These are phyloP conservation scores for Casuarius casuarius DNA, from an alignment of 2,113 vertebrate species.

Conservation along the genomic window DNA sequence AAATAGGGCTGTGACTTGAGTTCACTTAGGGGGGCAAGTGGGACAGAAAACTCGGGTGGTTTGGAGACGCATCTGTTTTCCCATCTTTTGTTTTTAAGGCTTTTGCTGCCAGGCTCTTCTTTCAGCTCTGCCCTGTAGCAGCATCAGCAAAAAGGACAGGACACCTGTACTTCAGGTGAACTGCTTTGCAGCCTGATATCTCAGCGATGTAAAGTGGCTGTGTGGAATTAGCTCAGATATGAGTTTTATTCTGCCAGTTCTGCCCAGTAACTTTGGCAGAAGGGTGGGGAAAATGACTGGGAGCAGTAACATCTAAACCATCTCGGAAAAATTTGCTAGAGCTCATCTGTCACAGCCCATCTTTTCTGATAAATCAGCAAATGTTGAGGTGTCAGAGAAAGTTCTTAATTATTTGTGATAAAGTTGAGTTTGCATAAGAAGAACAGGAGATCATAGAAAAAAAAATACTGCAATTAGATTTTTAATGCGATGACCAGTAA, in stretches of 20 bases:
- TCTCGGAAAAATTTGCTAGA: conserved; percentile 22
- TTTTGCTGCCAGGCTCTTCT: background rate
- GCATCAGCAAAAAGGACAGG: background rate
- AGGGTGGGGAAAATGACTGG: conserved; percentile 5
- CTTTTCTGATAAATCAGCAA: conserved; percentile 10
- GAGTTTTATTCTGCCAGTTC: background rate
- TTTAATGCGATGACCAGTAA: background rate
- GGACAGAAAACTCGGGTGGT: background rate
- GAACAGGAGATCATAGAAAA: background rate
- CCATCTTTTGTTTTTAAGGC: background rate
- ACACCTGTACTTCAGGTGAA: background rate
- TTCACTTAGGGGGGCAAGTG: background rate
- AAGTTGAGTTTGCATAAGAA: background rate
- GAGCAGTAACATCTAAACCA: background rate
- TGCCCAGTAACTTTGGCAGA: conserved; percentile 4
- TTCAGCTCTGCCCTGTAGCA: background rate
- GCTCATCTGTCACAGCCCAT: background rate
- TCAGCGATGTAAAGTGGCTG: background rate
- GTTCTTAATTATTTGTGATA: conserved; percentile 5
- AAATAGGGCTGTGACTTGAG: background rate
- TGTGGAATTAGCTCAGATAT: background rate
- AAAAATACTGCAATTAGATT: background rate
- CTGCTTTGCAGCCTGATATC: background rate
- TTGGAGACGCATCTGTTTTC: background rate
- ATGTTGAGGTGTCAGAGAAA: background rate